Evolutionary conservation across 2,797 vertebrate species (phyloP), one percentile per base, ranked within the genome.

Genomic region (Limosa lapponica): DNA sequence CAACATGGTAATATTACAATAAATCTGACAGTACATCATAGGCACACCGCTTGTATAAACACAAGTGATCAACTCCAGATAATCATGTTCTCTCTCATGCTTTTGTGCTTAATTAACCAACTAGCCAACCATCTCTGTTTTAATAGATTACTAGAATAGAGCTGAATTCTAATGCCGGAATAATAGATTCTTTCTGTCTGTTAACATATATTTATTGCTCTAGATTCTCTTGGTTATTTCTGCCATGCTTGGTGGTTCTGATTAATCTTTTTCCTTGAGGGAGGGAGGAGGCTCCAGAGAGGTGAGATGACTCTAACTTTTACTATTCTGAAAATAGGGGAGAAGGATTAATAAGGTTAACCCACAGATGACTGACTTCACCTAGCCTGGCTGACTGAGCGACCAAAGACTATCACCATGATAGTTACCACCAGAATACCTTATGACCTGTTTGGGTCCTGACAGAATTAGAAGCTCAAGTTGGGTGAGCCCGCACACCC

Each of bases 101-200:
- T 86, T 93, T 87, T 94, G 96, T 96, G 90, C 94, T 93, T 96
- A 97, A 97, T 95, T 96, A 93, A 89, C 81, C 90, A 95, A 90
- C 89, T 87, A 95, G 91, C 55, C 93, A 96, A 95, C 80, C 83
- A 86, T 67, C 82, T 83, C 44, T 57, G 34, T 48, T 96, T 95
- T 93, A 97, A 96, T 12, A 90, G 91, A 92, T 90, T 54, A 82
- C 69, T 72, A 80, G 96, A 89, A 94, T 16, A 93, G 67, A 93
- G 49, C 78, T 90, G 82, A 83, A 92, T 93, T 86, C 81, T 82
- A 95, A 92, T 65, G 69, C 48, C 20, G 15, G 20, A 87, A 89
- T 83, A 92, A 91, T 75, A 88, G 54, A 92, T 93, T 84, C 52
- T 57, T 85, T 94, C 83, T 94, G 84, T 90, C 85, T 54, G 43